Base-by-base conservation (phyloP, 2,113 vertebrate species). In the Myotis brandtii region DNA sequence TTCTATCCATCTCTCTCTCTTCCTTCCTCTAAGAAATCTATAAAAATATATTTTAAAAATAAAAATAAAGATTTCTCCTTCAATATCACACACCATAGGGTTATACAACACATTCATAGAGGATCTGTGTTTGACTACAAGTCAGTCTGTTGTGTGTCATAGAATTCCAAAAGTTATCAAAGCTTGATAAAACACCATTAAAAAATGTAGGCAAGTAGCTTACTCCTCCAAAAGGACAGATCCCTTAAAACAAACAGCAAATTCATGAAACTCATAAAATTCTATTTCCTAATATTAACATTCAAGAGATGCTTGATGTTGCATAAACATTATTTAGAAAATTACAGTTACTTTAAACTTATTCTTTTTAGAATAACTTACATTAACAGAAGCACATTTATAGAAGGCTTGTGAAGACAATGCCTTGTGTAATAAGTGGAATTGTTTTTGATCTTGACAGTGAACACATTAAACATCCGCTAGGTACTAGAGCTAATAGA, bases 381-480 rank as follows among this genome's bases (percentile, higher is more conserved):
- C 93, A 96, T 87, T 93, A 95, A 54, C 17, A 81, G 75, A 96
- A 93, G 56, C 48, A 83, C 50, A 96, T 94, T 94, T 95, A 92
- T 62, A 92, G 79, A 94, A 96, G 76, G 5, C 52, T 96, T 72
- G 50, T 84, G 48, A 96, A 95, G 94, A 97, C 93, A 97, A 95
- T 92, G 72, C 11, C 54, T 70, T 77, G 23, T 87, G 59, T 72
- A 96, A 86, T 95, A 90, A 95, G 95, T 86, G 89, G 79, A 95
- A 95, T 69, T 96, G 70, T 95, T 95, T 94, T 89, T 93, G 21
- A 75, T 90, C 84, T 82, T 93, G 88, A 94, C 92, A 76, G 18
- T 86, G 80, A 96, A 92, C 93, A 96, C 50, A 96, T 86, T 94
- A 93, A 97, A 96, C 94, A 96, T 73, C 94, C 76, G 95, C 94